These are phyloP conservation scores for Sebastolobus alascanus DNA, from an alignment of 2,797 vertebrate species.

Conservation along the genomic window DNA sequence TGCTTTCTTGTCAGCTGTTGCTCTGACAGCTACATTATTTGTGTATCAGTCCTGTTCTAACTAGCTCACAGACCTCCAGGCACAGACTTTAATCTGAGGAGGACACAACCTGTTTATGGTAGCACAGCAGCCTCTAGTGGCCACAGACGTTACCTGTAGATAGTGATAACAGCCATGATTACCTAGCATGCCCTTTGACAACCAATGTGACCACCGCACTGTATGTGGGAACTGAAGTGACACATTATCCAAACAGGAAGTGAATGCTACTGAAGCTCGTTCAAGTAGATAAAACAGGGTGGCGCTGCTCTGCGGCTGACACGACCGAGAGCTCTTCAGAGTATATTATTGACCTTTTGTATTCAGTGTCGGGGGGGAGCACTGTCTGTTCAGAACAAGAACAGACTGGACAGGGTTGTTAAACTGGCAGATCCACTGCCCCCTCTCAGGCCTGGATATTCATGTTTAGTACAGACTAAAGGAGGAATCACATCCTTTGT, in stretches of 20 bases:
- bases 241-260: constrained; percentile 5
- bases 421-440: background rate
- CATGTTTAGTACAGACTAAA: background rate
- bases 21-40: background rate
- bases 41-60: background rate
- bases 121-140: constrained; percentile 76
- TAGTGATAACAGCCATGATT: background rate
- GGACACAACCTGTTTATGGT: constrained; percentile 19
- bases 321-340: background rate
- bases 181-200: constrained; percentile 12
- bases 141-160: background rate
- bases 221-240: background rate
- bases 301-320: background rate
- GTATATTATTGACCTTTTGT: background rate
- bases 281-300: background rate
- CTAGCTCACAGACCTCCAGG: background rate
- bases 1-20: background rate
- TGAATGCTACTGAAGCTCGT: background rate
- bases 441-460: background rate
- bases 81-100: background rate
- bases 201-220: background rate
- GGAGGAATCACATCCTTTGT: background rate
- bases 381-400: background rate
- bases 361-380: background rate
- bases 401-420: background rate